Base-by-base conservation (phyloP, 2,797 vertebrate genomes). In the Darevskia nairensis region DNA sequence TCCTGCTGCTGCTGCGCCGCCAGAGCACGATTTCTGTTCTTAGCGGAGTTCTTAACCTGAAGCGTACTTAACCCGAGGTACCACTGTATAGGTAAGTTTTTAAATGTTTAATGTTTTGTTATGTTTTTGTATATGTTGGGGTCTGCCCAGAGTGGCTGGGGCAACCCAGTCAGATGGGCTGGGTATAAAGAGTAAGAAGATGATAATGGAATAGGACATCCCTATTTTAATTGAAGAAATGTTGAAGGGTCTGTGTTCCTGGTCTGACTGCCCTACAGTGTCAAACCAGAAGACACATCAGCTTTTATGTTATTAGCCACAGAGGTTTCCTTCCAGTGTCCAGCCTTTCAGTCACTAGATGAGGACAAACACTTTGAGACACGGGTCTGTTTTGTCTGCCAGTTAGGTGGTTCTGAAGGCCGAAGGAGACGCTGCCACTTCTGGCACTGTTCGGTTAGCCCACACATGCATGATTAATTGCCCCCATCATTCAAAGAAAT, bases 401-500 rank as follows among this genome's bases (percentile, higher is more conserved):
- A 89, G 11, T 91, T 91, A 85, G 92, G 95, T 90, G 84, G 93
- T 59, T 93, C 88, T 92, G 89, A 85, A 92, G 91, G 89, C 87
- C 95, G 90, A 86, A 96, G 94, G 86, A 91, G 92, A 95, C 86
- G 21, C 66, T 39, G 59, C 79, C 91, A 83, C 80, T 92, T 78
- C 93, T 94, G 91, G 94, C 94, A 90, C 88, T 78, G 82, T 76
- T 78, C 64, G 15, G 5, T 21, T 91, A 86, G 89, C 88, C 88
- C 90, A 90, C 25, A 4, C 91, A 91, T 68, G 6, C 84, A 89
- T 93, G 91, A 94, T 97, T 96, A 95, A 97, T 95, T 94, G 88
- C 94, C 91, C 83, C 91, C 92, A 94, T 96, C 94, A 95, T 95
- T 96, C 96, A 96, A 96, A 86, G 78, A 86, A 85, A 94, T 89